Percentiles rank a stretch among this genome's conserved stretches.
phyloP scores from a whole-genome alignment of 2,888 invertebrate genomes.

The Cosmopolites sordidus region DNA sequence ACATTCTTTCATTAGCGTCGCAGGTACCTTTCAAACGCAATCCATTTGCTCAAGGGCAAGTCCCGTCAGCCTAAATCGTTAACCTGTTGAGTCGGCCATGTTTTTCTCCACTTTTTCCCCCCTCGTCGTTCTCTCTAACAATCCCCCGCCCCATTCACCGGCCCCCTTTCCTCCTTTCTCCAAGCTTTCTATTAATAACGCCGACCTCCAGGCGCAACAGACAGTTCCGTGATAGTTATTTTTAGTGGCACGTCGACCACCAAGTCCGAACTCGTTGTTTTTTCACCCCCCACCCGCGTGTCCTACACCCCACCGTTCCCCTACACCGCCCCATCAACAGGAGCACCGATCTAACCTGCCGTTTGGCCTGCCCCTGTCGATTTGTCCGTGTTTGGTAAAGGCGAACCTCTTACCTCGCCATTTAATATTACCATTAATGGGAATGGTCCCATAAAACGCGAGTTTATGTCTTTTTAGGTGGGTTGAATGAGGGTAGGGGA shows the following conservation, averaged over 20 bases:
- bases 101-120: background rate
- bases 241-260: slow-evolving; percentile 5
- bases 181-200: background rate
- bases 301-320: too few relatives aligned
- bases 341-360: background rate
- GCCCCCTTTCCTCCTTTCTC: background rate
- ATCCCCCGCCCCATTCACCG: background rate
- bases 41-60: background rate
- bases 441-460: slow-evolving; percentile 8
- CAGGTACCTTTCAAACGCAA: too few relatives aligned
- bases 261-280: too few relatives aligned
- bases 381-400: slow-evolving; percentile 4
- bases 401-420: background rate
- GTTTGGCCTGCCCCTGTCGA: slow-evolving; percentile 1
- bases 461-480: too few relatives aligned
- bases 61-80: background rate
- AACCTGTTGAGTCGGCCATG: slow-evolving; percentile 16
- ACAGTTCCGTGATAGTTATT: slow-evolving; percentile 22
- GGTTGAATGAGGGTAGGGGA: too few relatives aligned
- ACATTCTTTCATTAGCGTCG: too few relatives aligned
- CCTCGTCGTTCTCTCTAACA: background rate
- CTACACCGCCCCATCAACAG: too few relatives aligned
- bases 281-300: too few relatives aligned
- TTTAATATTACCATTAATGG: slow-evolving; percentile 10
- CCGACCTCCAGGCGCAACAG: slow-evolving; percentile 16